Evolutionary conservation across 2,113 vertebrate genomes (phyloP).

Genomic region (Opisthocomus hoazin): DNA sequence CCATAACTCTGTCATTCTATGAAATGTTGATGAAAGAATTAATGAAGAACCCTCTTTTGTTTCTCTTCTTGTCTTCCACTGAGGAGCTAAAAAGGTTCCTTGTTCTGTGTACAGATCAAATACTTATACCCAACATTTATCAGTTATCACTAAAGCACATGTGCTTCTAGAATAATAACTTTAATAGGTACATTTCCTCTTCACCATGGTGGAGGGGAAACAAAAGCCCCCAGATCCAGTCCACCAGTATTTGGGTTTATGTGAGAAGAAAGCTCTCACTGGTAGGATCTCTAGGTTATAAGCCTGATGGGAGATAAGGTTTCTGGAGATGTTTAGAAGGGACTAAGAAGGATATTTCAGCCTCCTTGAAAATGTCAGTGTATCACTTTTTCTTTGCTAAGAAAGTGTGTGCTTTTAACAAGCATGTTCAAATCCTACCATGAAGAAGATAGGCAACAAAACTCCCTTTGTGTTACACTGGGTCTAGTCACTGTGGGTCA

Average conservation of each 20-base stretch:
- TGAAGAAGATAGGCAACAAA: background rate
- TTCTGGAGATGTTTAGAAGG: background rate
- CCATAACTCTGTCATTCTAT: too few species aligned
- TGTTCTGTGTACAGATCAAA: background rate
- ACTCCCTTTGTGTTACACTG: fast-evolving
- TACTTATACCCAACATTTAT: background rate
- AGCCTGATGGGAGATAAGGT: background rate
- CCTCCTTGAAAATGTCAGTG: background rate
- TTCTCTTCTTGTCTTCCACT: background rate
- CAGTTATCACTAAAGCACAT: background rate
- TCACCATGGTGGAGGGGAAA: background rate
- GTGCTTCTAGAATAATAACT: background rate
- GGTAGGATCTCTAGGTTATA: background rate
- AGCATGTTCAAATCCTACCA: background rate
- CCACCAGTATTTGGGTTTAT: background rate
- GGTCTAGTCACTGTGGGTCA: background rate
- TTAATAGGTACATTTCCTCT: background rate
- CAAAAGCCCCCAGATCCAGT: background rate
- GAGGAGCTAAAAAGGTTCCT: background rate
- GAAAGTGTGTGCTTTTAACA: background rate
- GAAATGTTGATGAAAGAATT: background rate
- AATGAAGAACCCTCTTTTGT: background rate
- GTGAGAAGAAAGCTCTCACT: background rate
- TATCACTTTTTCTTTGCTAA: background rate
- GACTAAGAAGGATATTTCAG: background rate